Evolutionary conservation across 2,113 vertebrate genomes (phyloP).

Genomic region (Tauraco erythrolophus): DNA sequence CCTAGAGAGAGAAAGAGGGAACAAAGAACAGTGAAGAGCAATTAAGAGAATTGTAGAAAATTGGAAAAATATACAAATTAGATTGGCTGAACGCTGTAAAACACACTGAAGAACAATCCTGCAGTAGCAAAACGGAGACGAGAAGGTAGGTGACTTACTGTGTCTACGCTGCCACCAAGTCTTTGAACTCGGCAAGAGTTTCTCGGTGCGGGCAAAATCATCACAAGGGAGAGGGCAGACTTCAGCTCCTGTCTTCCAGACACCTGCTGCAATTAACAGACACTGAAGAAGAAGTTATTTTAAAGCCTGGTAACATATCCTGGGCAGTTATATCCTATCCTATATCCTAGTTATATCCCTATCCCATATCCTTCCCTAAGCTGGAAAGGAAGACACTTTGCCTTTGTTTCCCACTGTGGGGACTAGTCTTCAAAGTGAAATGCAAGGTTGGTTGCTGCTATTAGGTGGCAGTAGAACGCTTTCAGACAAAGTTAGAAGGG

Average conservation of each 20-base stretch:
- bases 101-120: neutral
- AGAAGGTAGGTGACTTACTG: neutral
- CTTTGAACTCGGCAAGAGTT: neutral
- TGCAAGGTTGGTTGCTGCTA: conserved; percentile 48
- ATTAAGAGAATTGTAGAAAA: neutral
- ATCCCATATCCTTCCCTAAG: too few species aligned
- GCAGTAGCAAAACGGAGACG: neutral
- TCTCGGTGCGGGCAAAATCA: neutral
- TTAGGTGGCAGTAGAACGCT: conserved; percentile 65
- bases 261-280: neutral
- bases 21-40: neutral
- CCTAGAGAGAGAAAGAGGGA: neutral
- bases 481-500: conserved; percentile 19
- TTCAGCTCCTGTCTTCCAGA: neutral
- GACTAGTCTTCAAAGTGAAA: neutral
- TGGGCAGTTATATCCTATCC: neutral
- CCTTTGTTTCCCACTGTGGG: neutral
- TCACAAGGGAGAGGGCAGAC: neutral
- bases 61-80: neutral
- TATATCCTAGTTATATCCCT: too few species aligned
- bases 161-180: neutral
- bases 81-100: neutral
- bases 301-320: neutral
- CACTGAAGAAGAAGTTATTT: neutral
- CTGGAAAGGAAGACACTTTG: neutral